Evolutionary conservation across 2,113 vertebrate genomes (phyloP), one percentile per base, ranked within the genome.

Genomic region (Siniperca chuatsi): DNA sequence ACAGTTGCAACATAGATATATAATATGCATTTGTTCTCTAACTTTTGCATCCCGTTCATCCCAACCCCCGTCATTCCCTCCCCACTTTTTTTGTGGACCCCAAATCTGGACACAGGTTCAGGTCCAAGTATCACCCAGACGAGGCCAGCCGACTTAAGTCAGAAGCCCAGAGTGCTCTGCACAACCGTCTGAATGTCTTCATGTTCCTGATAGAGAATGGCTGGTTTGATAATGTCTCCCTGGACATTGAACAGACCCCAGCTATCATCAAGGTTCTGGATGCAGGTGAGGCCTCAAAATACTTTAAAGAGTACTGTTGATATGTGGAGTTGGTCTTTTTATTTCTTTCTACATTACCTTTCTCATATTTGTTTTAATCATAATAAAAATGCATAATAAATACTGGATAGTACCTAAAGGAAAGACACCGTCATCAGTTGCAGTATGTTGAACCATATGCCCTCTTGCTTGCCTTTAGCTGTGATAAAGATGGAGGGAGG

Each of bases 401-500:
- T 46, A n/a, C 20, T 61, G 10, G 8, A 13, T n/a, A 2, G 1
- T 13, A 52, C 8, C 54, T 23, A 1, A 62, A 23, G 11, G 44
- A 10, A 29, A 78, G n/a, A 10, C 16, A 4, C 4, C 2, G 18
- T 55, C 8, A 23, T 67, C 4, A 35, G 6, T 42, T 72, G 7
- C 61, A 15, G 25, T 23, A 12, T 35, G 8, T 35, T 86, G 11
- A 84, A 52, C 48, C 52, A 0, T 33, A 15, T 37, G 12, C 25
- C 2, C 37, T 35, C 5, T 86, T 44, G 12, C 23, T 68, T 65
- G 16, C 78, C 42, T 57, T 74, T 72, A 98, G 98, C 97, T 10
- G 97, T 98, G 72, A 98, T 98, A 86, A 98, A 98, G 92, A 98
- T 98, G 98, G 98, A 98, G 89, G 98, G 97, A 60, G 98, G 97